Evolutionary conservation across 2,888 invertebrate genomes (phyloP).

Genomic region (Drosophila acutilabella): DNA sequence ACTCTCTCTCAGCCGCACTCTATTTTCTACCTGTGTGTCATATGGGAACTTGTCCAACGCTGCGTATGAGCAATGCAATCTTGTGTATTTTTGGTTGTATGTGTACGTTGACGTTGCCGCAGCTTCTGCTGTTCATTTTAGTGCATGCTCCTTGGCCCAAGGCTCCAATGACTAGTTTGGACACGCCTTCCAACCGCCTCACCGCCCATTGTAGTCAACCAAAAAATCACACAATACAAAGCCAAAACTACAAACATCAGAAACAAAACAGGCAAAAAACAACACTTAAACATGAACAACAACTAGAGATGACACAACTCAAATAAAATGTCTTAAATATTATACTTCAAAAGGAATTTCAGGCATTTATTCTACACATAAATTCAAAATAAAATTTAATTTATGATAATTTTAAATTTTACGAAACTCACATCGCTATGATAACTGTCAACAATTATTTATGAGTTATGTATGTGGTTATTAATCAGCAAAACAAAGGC

Average conservation of each 20-base stretch:
- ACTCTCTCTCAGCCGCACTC: slow-evolving; percentile 13
- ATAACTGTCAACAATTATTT: slow-evolving; percentile 6
- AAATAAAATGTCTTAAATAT: background rate
- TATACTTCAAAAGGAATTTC: no score
- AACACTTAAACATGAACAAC: slow-evolving; percentile 13
- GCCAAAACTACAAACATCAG: slow-evolving; percentile 65
- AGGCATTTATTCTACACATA: no score
- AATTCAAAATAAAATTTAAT: no score
- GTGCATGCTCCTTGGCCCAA: slow-evolving; percentile 55
- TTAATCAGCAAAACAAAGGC: slow-evolving; percentile 21
- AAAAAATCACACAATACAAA: slow-evolving; percentile 75
- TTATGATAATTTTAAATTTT: background rate
- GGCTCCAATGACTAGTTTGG: slow-evolving; percentile 67
- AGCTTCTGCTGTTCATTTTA: slow-evolving; percentile 62
- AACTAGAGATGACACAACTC: slow-evolving; percentile 38
- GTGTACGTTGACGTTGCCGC: slow-evolving; percentile 34
- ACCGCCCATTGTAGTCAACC: slow-evolving; percentile 42
- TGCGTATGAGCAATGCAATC: slow-evolving; percentile 72
- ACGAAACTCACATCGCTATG: background rate
- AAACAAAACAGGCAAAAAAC: slow-evolving; percentile 34
- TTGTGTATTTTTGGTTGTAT: slow-evolving; percentile 39
- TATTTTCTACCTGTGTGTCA: slow-evolving; percentile 31
- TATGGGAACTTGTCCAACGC: slow-evolving; percentile 59
- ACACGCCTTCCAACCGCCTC: slow-evolving; percentile 29
- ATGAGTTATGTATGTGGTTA: slow-evolving; percentile 12